Evolutionary conservation across 2,113 vertebrate species (phyloP).

Genomic region (Petrocephalus microphthalmus): DNA sequence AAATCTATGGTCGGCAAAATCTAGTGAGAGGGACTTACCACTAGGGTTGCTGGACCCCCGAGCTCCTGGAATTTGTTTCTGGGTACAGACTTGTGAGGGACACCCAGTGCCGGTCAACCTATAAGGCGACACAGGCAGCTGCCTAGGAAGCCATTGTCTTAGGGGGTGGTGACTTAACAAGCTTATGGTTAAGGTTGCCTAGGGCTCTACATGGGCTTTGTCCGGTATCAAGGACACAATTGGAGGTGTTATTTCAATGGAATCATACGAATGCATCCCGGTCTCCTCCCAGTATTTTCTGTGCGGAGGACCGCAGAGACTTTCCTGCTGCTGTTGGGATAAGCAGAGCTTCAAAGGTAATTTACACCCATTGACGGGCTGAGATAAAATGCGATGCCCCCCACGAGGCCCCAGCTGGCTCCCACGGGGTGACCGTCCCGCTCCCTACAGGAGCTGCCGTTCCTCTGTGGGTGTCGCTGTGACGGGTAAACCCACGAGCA

Average conservation of each 20-base stretch:
- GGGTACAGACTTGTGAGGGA: too few species aligned
- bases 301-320: neutral
- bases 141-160: too few species aligned
- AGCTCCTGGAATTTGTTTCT: too few species aligned
- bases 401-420: neutral
- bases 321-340: neutral
- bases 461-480: neutral
- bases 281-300: neutral
- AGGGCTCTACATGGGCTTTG: neutral
- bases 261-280: neutral
- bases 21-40: neutral
- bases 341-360: neutral
- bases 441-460: neutral
- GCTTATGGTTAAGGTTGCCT: neutral
- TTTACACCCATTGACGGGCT: neutral
- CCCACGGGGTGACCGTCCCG: neutral
- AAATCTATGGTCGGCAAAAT: neutral
- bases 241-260: neutral
- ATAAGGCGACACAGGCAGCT: too few species aligned
- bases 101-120: too few species aligned
- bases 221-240: neutral
- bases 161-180: too few species aligned
- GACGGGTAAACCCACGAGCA: neutral
- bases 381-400: neutral
- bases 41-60: neutral